Conservation (phyloP, 2,113 vertebrate species). For the Aptenodytes patagonicus region DNA sequence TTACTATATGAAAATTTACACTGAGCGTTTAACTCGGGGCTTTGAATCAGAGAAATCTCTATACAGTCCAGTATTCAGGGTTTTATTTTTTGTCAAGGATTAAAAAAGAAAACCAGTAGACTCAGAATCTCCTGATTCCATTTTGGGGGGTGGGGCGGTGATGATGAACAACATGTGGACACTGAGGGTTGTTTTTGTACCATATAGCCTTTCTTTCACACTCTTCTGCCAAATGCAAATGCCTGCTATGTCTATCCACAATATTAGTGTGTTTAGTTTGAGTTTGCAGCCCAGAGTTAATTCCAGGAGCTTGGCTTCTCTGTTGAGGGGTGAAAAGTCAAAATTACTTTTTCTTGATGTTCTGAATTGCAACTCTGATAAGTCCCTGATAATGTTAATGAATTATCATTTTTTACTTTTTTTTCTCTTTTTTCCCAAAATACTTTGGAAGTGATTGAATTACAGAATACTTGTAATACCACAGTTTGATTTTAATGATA, state of each 20-base stretch:
- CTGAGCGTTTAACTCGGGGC: fast-evolving
- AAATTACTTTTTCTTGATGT: background rate
- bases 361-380: background rate
- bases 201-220: background rate
- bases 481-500: background rate
- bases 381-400: background rate
- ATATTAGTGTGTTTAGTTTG: background rate
- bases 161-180: background rate
- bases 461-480: background rate
- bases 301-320: background rate
- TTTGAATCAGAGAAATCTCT: background rate
- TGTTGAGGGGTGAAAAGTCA: background rate
- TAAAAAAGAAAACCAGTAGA: background rate
- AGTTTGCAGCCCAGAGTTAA: background rate
- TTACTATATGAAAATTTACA: background rate
- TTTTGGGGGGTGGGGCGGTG: fast-evolving
- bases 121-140: background rate
- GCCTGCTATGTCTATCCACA: background rate
- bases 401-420: background rate
- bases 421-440: background rate
- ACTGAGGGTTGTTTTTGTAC: background rate
- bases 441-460: background rate
- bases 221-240: background rate
- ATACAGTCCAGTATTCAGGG: background rate
- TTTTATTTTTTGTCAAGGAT: background rate